These are phyloP conservation scores for Nomia melanderi DNA, from an alignment of 1,140 invertebrate genomes.

Conservation along the genomic window DNA sequence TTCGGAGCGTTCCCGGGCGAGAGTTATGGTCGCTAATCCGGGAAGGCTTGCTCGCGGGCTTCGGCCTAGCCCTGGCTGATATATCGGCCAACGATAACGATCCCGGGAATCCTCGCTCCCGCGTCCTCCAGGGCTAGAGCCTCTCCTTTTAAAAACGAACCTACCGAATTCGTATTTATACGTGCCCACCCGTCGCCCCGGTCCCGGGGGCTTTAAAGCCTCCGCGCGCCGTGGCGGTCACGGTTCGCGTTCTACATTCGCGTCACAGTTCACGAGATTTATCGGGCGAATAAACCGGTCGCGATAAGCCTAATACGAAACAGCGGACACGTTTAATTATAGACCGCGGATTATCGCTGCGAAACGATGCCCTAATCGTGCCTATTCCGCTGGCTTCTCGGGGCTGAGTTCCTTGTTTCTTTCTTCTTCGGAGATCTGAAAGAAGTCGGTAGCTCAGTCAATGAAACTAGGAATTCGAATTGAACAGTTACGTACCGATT, in stretches of 20 bases:
- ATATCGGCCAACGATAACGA: slow-evolving; percentile 56
- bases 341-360: slow-evolving; percentile 51
- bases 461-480: too few species aligned
- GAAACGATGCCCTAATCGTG: slow-evolving; percentile 46
- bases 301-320: slow-evolving; percentile 54
- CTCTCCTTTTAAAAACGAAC: background rate
- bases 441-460: too few species aligned
- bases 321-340: slow-evolving; percentile 57
- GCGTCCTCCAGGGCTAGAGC: background rate
- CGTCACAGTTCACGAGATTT: slow-evolving; percentile 45
- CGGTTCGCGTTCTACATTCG: slow-evolving; percentile 34
- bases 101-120: slow-evolving; percentile 29
- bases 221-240: slow-evolving; percentile 8
- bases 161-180: slow-evolving; percentile 18
- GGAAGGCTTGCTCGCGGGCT: slow-evolving; percentile 60
- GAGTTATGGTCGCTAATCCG: slow-evolving; percentile 71
- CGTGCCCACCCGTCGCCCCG: background rate
- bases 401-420: too few species aligned
- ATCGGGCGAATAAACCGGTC: slow-evolving; percentile 54
- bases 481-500: too few species aligned
- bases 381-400: background rate
- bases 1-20: slow-evolving; percentile 45
- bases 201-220: background rate
- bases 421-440: too few species aligned
- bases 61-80: slow-evolving; percentile 43